Base-by-base conservation (phyloP, 2,113 vertebrate species). In the Zosterops japonicus region DNA sequence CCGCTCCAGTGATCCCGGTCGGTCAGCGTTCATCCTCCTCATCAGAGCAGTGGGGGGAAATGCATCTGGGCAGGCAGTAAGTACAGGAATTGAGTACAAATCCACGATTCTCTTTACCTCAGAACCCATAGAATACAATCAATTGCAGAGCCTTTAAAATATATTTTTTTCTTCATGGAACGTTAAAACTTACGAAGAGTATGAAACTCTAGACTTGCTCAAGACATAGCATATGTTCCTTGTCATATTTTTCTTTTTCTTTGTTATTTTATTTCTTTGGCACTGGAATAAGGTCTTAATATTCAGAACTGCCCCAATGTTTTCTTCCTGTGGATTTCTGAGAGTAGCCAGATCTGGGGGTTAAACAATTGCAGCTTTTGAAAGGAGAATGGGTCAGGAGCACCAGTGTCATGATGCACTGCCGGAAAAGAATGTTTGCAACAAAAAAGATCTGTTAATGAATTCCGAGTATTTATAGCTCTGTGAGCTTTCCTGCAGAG, bases 401-500 rank as follows among this genome's bases (percentile, higher is more conserved):
- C 65, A 90, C 63, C 95, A 95, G 80, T 90, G 91, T 88, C 94
- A 89, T 89, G 95, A 94, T 92, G 71, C 71, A 19, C 77, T 81
- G 91, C 86, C 84, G 39, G 96, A 93, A 96, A 96, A 96, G 90
- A 92, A 77, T 92, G 90, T 95, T 87, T 94, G 67, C 44, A 91
- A 80, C 93, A 92, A 92, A 90, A 90, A 96, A 88, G 88, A 95
- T 96, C 95, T 96, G 86, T 96, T 96, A 93, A 96, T 97, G 94
- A 93, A 95, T 96, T 94, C 93, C 27, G 80, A 59, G 91, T 96
- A 97, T 97, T 96, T 97, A 96, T 97, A 96, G 95, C 92, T 75
- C 86, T 75, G 80, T 67, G 93, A 95, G 91, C 88, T 92, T 95
- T 95, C 95, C 95, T 95, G 92, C 92, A 35, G 95, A 91, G 93